Evolutionary conservation across 1,140 invertebrate genomes (phyloP).

Genomic region (Caenorhabditis briggsae): DNA sequence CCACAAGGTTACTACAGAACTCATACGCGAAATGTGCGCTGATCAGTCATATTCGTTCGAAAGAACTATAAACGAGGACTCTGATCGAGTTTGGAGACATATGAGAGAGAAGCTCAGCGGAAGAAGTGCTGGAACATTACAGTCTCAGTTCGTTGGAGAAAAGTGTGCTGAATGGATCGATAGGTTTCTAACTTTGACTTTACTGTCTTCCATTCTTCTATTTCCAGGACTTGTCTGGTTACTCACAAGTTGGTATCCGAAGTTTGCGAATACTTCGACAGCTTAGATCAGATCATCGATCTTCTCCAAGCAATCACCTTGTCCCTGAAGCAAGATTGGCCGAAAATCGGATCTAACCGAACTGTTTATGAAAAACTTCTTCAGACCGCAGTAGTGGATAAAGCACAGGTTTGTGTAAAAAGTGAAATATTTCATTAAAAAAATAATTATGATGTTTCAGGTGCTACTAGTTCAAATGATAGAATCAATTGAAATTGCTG

Average conservation of each 20-base stretch:
- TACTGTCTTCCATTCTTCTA: neutral
- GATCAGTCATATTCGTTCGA: constrained; percentile 56
- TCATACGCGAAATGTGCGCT: constrained; percentile 35
- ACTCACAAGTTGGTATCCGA: constrained; percentile 32
- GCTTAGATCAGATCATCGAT: constrained; percentile 55
- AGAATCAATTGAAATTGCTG: neutral
- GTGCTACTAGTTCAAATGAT: constrained; percentile 12
- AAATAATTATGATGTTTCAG: constrained; percentile 14
- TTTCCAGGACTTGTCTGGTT: constrained; percentile 52
- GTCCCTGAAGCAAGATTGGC: constrained; percentile 60
- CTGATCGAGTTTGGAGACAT: constrained; percentile 55
- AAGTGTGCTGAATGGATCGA: constrained; percentile 61
- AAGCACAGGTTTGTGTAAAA: constrained; percentile 54
- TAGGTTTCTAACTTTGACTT: neutral
- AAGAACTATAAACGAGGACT: constrained; percentile 53
- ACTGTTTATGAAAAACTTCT: constrained; percentile 44
- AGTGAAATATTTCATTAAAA: neutral
- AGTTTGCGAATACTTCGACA: constrained; percentile 58
- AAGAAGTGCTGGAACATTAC: constrained; percentile 23
- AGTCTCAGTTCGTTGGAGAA: constrained; percentile 14
- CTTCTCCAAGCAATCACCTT: constrained; percentile 55
- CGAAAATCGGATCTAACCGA: constrained; percentile 36
- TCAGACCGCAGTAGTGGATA: constrained; percentile 53
- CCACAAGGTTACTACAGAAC: constrained; percentile 25
- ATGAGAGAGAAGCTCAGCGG: constrained; percentile 54